Percentiles rank a stretch among this genome's conserved stretches.
Evolutionary conservation across 2,113 vertebrate genomes (phyloP).

Genomic region (Myocastor coypus): DNA sequence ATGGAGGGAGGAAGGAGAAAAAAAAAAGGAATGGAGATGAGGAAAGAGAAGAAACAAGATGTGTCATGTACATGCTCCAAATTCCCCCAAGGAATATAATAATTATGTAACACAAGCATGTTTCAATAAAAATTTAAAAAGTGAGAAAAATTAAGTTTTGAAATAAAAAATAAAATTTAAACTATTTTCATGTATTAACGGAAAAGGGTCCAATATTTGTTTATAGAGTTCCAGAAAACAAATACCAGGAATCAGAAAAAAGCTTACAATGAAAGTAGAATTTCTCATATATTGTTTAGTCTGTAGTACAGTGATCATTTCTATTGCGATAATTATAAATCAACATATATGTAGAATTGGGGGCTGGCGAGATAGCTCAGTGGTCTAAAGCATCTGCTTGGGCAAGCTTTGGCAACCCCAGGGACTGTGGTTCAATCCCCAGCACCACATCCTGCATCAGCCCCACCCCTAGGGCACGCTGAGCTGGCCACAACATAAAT

Average conservation of each 20-base stretch:
- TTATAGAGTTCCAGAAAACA: not conserved
- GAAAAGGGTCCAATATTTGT: constrained; percentile 1
- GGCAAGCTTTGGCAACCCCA: too few species aligned
- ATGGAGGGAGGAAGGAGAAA: not conserved
- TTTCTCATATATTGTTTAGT: not conserved
- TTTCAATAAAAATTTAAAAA: not conserved
- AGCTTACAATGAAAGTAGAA: not conserved
- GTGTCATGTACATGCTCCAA: not conserved
- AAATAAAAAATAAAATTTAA: constrained; percentile 20
- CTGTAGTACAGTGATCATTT: constrained; percentile 36
- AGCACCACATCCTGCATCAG: too few species aligned
- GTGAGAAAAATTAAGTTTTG: not conserved
- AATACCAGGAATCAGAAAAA: not conserved
- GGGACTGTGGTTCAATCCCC: too few species aligned
- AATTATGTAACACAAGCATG: not conserved
- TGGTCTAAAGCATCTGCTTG: too few species aligned
- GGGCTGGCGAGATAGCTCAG: too few species aligned
- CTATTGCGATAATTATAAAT: constrained; percentile 40
- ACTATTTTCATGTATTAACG: not conserved
- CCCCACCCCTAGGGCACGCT: too few species aligned
- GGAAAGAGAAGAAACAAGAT: not conserved
- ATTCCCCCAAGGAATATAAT: not conserved
- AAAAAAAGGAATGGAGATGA: not conserved
- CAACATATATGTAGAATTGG: too few species aligned
- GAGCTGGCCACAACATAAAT: too few species aligned